Percentiles rank a stretch among this genome's conserved stretches.
These are phyloP conservation scores for Dissostichus mawsoni DNA, from an alignment of 2,113 vertebrate genomes.

Conservation along the genomic window DNA sequence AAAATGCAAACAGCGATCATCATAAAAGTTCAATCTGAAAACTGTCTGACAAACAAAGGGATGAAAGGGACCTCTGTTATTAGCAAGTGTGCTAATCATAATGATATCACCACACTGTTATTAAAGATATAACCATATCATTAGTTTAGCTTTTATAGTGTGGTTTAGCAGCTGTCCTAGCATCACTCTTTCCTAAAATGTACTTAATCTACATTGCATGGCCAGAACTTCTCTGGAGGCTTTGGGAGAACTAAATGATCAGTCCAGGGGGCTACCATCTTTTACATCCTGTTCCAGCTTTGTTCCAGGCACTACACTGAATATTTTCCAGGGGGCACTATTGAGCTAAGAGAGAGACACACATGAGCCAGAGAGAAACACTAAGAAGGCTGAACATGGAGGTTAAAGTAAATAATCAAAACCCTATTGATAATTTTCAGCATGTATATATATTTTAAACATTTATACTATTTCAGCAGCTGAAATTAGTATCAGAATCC, in stretches of 20 bases:
- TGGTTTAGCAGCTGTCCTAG: background rate
- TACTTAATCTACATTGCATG: background rate
- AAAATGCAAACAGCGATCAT: slow-evolving; percentile 71
- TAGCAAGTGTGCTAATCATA: slow-evolving; percentile 39
- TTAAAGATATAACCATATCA: slow-evolving; percentile 16
- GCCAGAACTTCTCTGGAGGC: slow-evolving; percentile 10
- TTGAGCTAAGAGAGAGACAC: slow-evolving; percentile 72
- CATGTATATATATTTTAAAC: slow-evolving; percentile 3
- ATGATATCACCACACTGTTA: slow-evolving; percentile 15
- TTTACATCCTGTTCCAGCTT: slow-evolving; percentile 32
- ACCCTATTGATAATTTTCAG: slow-evolving; percentile 18
- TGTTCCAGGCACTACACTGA: slow-evolving; percentile 58
- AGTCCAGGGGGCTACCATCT: slow-evolving; percentile 53
- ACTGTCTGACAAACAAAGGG: slow-evolving; percentile 47
- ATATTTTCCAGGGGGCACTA: slow-evolving; percentile 78
- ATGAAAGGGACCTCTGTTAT: slow-evolving; percentile 52
- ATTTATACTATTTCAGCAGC: slow-evolving; percentile 29
- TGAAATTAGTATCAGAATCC: slow-evolving; percentile 22
- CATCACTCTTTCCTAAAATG: background rate
- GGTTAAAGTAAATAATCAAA: slow-evolving; percentile 54
- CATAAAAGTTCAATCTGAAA: slow-evolving; percentile 64
- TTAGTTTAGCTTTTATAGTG: slow-evolving; percentile 7
- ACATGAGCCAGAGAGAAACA: slow-evolving; percentile 34
- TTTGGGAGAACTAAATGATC: slow-evolving; percentile 45
- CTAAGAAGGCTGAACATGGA: slow-evolving; percentile 32